Conservation (phyloP, 2,888 invertebrate genomes). For the Oxyscelio sp. region DNA sequence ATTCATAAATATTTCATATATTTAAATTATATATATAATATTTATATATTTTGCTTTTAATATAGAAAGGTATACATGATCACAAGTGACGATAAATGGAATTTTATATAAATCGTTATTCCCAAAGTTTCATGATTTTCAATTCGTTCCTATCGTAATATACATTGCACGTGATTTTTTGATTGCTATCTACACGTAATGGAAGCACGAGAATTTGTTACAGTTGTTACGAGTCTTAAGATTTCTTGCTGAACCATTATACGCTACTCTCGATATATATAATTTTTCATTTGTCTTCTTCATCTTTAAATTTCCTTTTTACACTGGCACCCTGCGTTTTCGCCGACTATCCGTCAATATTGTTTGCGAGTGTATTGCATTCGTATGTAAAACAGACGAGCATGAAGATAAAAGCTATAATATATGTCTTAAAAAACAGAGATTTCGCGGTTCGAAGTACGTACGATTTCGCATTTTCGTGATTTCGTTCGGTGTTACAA, state of each 20-base stretch:
- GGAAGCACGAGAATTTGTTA: conserved; percentile 65
- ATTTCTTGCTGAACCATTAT: conserved; percentile 48
- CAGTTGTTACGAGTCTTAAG: conserved; percentile 66
- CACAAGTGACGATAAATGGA: conserved; percentile 21
- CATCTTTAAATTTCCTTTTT: neutral
- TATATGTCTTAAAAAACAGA: neutral
- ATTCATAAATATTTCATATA: conserved; percentile 3
- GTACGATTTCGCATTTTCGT: neutral
- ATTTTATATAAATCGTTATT: conserved; percentile 3
- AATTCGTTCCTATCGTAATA: conserved; percentile 2
- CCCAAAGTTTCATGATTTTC: conserved; percentile 5
- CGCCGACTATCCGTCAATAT: conserved; percentile 36
- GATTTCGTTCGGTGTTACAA: too few relatives aligned
- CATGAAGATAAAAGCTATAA: conserved; percentile 1
- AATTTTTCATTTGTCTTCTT: conserved; percentile 7
- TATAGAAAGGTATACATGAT: conserved; percentile 40
- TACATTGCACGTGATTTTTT: conserved; percentile 32
- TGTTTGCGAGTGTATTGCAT: conserved; percentile 9
- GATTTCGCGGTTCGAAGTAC: neutral
- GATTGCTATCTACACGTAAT: conserved; percentile 60
- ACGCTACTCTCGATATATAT: conserved; percentile 27
- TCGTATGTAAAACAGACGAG: neutral
- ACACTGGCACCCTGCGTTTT: conserved; percentile 45
- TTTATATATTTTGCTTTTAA: conserved; percentile 14
- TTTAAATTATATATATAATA: too few relatives aligned